Percentiles rank a stretch among this genome's conserved stretches.
Evolutionary conservation across 2,797 vertebrate species (phyloP).

Genomic region (Coregonus sp.): DNA sequence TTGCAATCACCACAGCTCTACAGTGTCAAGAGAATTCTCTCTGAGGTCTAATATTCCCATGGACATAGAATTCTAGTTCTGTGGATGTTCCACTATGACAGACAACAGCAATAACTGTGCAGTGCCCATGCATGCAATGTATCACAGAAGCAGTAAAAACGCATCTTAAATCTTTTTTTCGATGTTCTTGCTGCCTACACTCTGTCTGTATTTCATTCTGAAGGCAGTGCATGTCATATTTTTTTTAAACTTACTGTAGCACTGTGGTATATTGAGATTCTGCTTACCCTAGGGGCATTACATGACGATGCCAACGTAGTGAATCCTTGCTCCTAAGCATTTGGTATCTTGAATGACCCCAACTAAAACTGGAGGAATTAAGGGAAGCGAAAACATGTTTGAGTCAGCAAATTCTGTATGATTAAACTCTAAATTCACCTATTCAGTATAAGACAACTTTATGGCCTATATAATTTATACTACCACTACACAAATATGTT

Average conservation of each 20-base stretch:
- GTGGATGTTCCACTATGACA: too few relatives aligned
- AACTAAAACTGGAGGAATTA: not conserved
- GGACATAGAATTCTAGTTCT: too few relatives aligned
- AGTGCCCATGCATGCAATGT: too few relatives aligned
- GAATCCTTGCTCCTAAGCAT: not conserved
- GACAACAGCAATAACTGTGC: too few relatives aligned
- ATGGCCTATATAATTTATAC: not conserved
- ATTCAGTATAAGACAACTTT: not conserved
- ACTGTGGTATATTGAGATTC: not conserved
- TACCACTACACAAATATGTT: not conserved
- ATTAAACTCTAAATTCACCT: not conserved
- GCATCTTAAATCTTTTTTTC: too few relatives aligned
- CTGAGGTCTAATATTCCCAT: too few relatives aligned
- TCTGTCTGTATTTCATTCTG: not conserved
- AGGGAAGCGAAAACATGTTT: not conserved
- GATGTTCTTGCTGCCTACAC: too few relatives aligned
- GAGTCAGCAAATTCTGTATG: not conserved
- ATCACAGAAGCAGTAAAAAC: too few relatives aligned
- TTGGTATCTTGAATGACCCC: slow-evolving; percentile 1
- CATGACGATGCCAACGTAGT: not conserved
- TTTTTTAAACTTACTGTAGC: not conserved
- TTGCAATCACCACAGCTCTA: not conserved
- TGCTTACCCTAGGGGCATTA: not conserved
- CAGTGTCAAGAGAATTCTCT: too few relatives aligned
- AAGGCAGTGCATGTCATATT: not conserved